Conservation (phyloP, 1,140 invertebrate genomes). For the Musca domestica region DNA sequence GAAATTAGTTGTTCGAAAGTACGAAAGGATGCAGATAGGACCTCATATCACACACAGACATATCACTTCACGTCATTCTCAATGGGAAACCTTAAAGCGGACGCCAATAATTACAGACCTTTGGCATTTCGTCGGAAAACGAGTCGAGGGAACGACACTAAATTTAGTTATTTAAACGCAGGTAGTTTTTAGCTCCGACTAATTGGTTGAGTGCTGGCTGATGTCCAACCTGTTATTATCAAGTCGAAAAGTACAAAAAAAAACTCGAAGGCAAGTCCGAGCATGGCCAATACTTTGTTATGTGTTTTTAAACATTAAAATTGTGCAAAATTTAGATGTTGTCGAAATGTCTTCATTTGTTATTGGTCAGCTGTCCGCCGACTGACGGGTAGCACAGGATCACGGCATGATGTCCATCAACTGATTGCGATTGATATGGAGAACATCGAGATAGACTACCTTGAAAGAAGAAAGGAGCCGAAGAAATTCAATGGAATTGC, state of each 20-base stretch:
- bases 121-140: constrained; percentile 9
- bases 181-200: background rate
- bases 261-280: no score
- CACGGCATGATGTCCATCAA: constrained; percentile 12
- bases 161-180: constrained; percentile 12
- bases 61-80: background rate
- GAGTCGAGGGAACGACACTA: background rate
- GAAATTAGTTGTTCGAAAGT: no score
- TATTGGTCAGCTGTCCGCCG: background rate
- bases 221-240: constrained; percentile 17
- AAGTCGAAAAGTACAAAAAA: no score
- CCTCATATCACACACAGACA: no score
- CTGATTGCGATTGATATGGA: background rate
- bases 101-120: constrained; percentile 13
- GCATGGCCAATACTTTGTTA: no score
- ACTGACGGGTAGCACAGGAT: background rate
- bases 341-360: background rate
- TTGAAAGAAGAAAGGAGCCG: background rate
- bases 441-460: background rate
- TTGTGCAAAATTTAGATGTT: constrained; percentile 10
- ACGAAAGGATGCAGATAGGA: no score
- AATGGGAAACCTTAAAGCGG: background rate
- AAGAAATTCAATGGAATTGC: constrained; percentile 11
- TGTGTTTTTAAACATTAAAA: background rate
- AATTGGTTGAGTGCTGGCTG: constrained; percentile 1